Evolutionary conservation across 2,113 vertebrate species (phyloP).

Genomic region (Zapornia atra): DNA sequence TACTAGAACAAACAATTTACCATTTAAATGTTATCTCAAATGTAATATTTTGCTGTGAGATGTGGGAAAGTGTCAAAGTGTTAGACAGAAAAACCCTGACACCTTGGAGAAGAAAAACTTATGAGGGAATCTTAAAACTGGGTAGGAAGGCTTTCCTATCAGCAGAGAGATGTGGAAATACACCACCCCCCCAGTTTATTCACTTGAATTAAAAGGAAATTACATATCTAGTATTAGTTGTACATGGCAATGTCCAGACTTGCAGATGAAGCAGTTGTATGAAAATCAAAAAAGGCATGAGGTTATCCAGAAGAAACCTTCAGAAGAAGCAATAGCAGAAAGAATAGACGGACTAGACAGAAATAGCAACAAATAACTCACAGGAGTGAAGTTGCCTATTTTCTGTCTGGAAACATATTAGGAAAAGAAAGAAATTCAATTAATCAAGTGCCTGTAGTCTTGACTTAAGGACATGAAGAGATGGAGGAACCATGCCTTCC

Average conservation of each 20-base stretch:
- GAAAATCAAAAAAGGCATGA: not conserved
- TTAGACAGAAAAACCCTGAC: not conserved
- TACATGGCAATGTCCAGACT: not conserved
- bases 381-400: not conserved
- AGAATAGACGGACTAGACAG: not conserved
- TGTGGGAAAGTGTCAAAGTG: not conserved
- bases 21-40: not conserved
- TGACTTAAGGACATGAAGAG: not conserved
- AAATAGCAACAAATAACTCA: not conserved
- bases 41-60: not conserved
- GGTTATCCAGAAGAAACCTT: not conserved
- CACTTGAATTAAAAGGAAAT: not conserved
- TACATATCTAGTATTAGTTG: not conserved
- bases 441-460: not conserved
- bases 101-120: not conserved
- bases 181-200: not conserved
- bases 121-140: not conserved
- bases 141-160: not conserved
- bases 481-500: not conserved
- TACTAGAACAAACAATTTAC: not conserved
- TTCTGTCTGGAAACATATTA: not conserved
- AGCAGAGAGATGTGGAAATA: not conserved
- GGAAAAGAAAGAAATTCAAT: not conserved
- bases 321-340: not conserved
- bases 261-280: not conserved